Base-by-base conservation (phyloP, 1,140 invertebrate species). In the Drosophila leontia region DNA sequence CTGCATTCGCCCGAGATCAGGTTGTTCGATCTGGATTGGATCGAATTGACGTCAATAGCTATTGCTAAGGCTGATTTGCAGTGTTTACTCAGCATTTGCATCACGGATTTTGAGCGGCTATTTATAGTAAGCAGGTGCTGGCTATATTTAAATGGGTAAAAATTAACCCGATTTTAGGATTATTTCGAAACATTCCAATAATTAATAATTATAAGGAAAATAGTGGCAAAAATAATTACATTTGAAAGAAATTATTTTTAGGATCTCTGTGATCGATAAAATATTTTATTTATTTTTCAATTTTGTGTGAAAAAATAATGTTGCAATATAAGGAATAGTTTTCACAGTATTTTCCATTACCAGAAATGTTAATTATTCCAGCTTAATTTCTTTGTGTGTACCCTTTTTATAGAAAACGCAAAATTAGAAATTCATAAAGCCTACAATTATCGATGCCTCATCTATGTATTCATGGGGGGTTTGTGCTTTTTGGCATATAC, bases 21-120 rank as follows among this genome's bases (percentile, higher is more conserved):
- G 35, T 68, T 48, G 74, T 57, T 53, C 45, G 44, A 64, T 75
- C 53, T 51, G 42, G 12, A 42, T 19, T 4, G 26, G 37, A 67
- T 67, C 35, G 41, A 50, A 64, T 76, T 76, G 59, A 74, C 70
- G 70, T 74, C 68, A 74, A 63, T 53, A 45, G 47, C 34, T 15
- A 48, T 59, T 34, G 41, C 37, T 39, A 37, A 19, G 37, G 45
- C n/a, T 39, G 15, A 34, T 61, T 56, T 39, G 53, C 44, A 23
- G 17, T 50, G 42, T 60, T 59, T 65, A 26, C 44, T 35, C 29
- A 60, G 35, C 37, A 61, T 70, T 72, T 59, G 68, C 63, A 70
- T 68, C 32, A 55, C 67, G 67, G 67, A 70, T 55, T 70, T 71
- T 17, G 65, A 42, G 9, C 9, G 32, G 13, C 67, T 72, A 72